Conservation (phyloP, 2,113 vertebrate species). For the Notothenia rossii region DNA sequence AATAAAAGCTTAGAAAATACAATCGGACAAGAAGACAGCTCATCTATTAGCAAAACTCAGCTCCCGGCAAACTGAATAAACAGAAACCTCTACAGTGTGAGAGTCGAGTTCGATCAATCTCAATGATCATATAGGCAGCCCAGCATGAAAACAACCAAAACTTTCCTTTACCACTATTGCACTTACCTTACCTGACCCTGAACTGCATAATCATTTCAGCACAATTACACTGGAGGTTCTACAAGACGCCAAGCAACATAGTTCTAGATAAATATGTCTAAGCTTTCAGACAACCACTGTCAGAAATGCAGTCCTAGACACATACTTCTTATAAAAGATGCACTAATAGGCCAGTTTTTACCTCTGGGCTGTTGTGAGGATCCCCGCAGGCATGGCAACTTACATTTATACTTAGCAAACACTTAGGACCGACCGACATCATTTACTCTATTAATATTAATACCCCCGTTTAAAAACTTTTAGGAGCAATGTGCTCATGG, state of each 20-base stretch:
- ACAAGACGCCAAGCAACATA: not conserved
- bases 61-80: not conserved
- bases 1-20: no score
- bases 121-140: not conserved
- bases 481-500: no score
- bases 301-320: slow-evolving; percentile 10
- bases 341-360: slow-evolving; percentile 12
- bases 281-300: not conserved
- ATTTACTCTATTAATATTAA: slow-evolving; percentile 50
- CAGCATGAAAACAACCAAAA: not conserved
- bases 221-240: not conserved
- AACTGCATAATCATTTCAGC: not conserved
- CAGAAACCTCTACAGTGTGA: not conserved
- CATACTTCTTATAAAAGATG: slow-evolving; percentile 5
- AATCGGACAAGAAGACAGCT: no score
- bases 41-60: not conserved
- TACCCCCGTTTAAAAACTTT: slow-evolving; percentile 8
- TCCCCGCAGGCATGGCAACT: slow-evolving; percentile 38
- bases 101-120: slow-evolving; percentile 5
- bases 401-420: slow-evolving; percentile 28
- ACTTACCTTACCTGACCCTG: not conserved
- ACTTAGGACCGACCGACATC: slow-evolving; percentile 45
- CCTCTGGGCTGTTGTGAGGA: slow-evolving; percentile 19
- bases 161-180: not conserved
- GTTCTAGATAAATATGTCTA: not conserved